A percentile compares a stretch with the other conserved stretches of the same genome.
Evolutionary conservation across 2,113 vertebrate species (phyloP).

Genomic region (Dicentrarchus labrax): DNA sequence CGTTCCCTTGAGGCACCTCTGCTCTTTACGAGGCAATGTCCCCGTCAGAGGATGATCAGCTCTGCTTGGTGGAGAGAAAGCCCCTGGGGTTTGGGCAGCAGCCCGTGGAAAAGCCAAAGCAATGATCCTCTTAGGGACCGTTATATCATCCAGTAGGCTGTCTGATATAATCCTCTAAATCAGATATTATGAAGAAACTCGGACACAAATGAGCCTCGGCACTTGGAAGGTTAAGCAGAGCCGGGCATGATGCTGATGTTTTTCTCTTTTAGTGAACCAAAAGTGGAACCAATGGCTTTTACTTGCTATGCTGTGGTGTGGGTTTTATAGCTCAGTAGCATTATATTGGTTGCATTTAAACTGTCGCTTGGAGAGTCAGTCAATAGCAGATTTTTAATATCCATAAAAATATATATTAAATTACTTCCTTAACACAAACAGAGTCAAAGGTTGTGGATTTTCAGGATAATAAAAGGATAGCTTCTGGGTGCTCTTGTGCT

Average conservation of each 20-base stretch:
- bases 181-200: conserved; percentile 66
- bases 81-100: conserved; percentile 58
- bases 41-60: conserved; percentile 44
- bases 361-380: not conserved
- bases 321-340: not conserved
- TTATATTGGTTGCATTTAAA: not conserved
- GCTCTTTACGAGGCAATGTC: conserved; percentile 43
- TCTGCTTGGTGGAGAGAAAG: conserved; percentile 53
- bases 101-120: conserved; percentile 68
- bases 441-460: not conserved
- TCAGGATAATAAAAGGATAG: conserved; percentile 11
- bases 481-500: conserved; percentile 35
- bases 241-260: not conserved
- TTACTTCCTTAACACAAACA: not conserved
- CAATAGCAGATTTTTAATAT: not conserved
- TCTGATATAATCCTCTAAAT: conserved; percentile 78
- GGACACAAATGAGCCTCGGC: conserved; percentile 39
- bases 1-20: conserved; percentile 40
- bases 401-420: not conserved
- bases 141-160: conserved; percentile 76
- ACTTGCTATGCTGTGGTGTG: not conserved
- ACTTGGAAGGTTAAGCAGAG: conserved; percentile 29
- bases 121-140: conserved; percentile 79
- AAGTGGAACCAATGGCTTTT: not conserved
- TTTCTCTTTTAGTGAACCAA: not conserved